Evolutionary conservation across 2,113 vertebrate species (phyloP).

Genomic region (Platysternon megacephalum): DNA sequence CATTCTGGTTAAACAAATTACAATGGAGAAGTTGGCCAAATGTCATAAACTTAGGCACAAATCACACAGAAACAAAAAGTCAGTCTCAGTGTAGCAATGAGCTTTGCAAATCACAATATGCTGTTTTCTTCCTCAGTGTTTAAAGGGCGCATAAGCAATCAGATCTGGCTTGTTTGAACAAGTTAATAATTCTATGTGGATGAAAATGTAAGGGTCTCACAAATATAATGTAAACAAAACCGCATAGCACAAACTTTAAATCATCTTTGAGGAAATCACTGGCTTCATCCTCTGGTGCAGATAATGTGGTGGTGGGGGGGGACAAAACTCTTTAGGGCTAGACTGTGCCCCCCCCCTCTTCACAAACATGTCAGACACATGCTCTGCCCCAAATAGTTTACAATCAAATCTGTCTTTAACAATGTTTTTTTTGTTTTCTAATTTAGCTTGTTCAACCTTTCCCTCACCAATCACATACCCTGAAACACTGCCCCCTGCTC

Average conservation of each 20-base stretch:
- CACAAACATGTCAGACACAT: not conserved
- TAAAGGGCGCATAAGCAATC: not conserved
- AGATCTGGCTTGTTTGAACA: not conserved
- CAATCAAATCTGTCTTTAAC: not conserved
- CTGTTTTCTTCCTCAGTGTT: not conserved
- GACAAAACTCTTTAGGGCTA: not conserved
- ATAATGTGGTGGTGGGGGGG: no score
- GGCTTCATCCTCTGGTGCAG: not conserved
- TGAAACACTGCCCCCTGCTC: not conserved
- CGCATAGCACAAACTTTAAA: not conserved
- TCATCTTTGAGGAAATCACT: not conserved
- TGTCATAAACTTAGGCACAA: not conserved
- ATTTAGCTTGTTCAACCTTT: not conserved
- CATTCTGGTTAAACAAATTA: not conserved
- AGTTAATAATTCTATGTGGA: not conserved
- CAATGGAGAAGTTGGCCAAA: not conserved
- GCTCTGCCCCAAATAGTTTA: not conserved
- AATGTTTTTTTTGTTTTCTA: not conserved
- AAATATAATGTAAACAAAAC: not conserved
- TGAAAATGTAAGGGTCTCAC: not conserved
- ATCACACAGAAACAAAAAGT: not conserved
- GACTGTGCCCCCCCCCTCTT: not conserved
- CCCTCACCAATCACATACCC: not conserved
- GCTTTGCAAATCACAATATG: not conserved
- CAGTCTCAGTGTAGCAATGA: not conserved